Conservation (phyloP, 1,140 invertebrate genomes). For the Hycleus cichorii region DNA sequence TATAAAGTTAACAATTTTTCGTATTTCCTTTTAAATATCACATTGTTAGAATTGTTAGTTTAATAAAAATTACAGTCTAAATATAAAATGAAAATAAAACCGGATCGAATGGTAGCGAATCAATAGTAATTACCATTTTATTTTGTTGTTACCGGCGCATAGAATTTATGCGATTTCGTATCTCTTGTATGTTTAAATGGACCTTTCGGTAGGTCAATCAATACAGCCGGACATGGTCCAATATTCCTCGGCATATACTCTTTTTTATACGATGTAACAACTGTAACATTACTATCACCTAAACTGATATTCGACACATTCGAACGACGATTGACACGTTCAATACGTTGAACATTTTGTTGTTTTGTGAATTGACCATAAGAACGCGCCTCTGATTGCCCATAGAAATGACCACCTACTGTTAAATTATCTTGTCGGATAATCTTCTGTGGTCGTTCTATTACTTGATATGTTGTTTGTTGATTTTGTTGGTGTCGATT, state of each 20-base stretch:
- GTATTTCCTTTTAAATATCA: slow-evolving; percentile 18
- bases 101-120: neutral
- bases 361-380: slow-evolving; percentile 60
- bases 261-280: slow-evolving; percentile 63
- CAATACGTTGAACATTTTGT: slow-evolving; percentile 43
- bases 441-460: slow-evolving; percentile 49
- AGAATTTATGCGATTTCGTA: slow-evolving; percentile 76
- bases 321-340: slow-evolving; percentile 49
- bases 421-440: slow-evolving; percentile 55
- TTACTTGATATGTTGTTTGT: slow-evolving; percentile 38
- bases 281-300: slow-evolving; percentile 50
- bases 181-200: slow-evolving; percentile 75
- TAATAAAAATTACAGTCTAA: slow-evolving; percentile 17
- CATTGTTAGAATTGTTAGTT: slow-evolving; percentile 31
- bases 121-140: neutral
- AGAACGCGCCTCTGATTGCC: slow-evolving; percentile 54
- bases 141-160: slow-evolving; percentile 47
- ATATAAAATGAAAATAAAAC: neutral
- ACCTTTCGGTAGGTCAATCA: slow-evolving; percentile 62
- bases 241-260: slow-evolving; percentile 62
- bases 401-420: slow-evolving; percentile 63
- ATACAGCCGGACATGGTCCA: slow-evolving; percentile 69
- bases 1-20: too few species aligned
- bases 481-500: slow-evolving; percentile 26
- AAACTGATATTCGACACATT: slow-evolving; percentile 66